phyloP scores from a whole-genome alignment of 2,888 invertebrate genomes.

The Eurytoma adleriae region DNA sequence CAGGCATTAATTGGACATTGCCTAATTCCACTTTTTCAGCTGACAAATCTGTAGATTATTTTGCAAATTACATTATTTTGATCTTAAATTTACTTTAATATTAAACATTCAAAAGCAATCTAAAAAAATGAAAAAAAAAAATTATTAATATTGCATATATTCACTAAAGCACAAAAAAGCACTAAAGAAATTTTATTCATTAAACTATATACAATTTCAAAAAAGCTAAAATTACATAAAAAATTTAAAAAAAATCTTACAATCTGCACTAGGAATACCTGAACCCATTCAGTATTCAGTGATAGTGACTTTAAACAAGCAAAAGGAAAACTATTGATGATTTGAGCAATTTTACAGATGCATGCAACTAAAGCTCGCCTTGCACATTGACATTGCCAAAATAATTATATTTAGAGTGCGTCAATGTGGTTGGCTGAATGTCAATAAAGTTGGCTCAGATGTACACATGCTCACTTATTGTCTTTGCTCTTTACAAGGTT shows the following conservation, averaged over 20 bases:
- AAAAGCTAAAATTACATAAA: neutral
- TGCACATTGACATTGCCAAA: conserved; percentile 64
- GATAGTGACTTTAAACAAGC: conserved; percentile 54
- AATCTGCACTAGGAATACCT: conserved; percentile 59
- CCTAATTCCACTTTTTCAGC: conserved; percentile 70
- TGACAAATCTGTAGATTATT: conserved; percentile 57
- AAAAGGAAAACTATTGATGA: conserved; percentile 50
- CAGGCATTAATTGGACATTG: conserved; percentile 72
- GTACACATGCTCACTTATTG: conserved; percentile 14
- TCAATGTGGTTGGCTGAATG: conserved; percentile 54
- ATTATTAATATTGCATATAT: too few relatives aligned
- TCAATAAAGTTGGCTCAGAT: conserved; percentile 50
- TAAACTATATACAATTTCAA: neutral
- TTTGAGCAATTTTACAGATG: conserved; percentile 57
- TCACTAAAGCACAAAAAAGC: neutral
- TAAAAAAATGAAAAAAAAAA: neutral
- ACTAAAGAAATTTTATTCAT: neutral
- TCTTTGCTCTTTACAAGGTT: conserved; percentile 49
- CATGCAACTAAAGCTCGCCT: conserved; percentile 56
- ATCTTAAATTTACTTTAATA: neutral
- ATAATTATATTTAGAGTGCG: conserved; percentile 65
- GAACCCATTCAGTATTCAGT: conserved; percentile 62
- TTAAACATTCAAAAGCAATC: neutral
- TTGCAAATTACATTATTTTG: conserved; percentile 9
- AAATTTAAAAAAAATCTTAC: conserved; percentile 8